phyloP scores from a whole-genome alignment of 2,113 vertebrate genomes.

The Spea bombifrons region DNA sequence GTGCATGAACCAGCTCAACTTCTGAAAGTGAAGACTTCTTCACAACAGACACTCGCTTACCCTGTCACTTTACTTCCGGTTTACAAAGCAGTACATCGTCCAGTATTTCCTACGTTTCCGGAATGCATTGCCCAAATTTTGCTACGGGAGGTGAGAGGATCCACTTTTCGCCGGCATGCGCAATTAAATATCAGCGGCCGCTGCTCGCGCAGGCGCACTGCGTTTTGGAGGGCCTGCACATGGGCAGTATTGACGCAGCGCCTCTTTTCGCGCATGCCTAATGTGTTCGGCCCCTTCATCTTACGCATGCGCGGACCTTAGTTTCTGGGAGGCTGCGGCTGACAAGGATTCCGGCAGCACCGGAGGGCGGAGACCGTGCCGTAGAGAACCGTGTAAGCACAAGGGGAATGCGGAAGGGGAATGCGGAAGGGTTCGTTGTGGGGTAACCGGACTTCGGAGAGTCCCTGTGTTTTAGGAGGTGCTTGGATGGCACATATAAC shows the following conservation, averaged over 20 bases:
- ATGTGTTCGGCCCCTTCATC: not conserved
- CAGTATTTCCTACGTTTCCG: not conserved
- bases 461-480: too few species aligned
- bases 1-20: too few species aligned
- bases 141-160: too few species aligned
- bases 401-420: not conserved
- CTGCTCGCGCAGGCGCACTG: not conserved
- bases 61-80: not conserved
- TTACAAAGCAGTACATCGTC: not conserved
- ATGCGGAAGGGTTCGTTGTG: too few species aligned
- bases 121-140: too few species aligned
- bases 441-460: too few species aligned
- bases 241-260: not conserved
- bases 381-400: constrained; percentile 32
- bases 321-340: constrained; percentile 29
- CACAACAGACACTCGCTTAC: too few species aligned
- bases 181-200: too few species aligned
- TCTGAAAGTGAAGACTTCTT: too few species aligned
- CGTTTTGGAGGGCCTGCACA: not conserved
- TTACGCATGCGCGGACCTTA: constrained; percentile 21
- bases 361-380: constrained; percentile 38
- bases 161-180: too few species aligned
- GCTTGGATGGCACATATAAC: too few species aligned
- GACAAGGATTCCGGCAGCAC: constrained; percentile 33
- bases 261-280: not conserved